Evolutionary conservation across 1,140 invertebrate species (phyloP), one percentile per base, ranked within the genome.

Genomic region (Brachionus plicatilis): DNA sequence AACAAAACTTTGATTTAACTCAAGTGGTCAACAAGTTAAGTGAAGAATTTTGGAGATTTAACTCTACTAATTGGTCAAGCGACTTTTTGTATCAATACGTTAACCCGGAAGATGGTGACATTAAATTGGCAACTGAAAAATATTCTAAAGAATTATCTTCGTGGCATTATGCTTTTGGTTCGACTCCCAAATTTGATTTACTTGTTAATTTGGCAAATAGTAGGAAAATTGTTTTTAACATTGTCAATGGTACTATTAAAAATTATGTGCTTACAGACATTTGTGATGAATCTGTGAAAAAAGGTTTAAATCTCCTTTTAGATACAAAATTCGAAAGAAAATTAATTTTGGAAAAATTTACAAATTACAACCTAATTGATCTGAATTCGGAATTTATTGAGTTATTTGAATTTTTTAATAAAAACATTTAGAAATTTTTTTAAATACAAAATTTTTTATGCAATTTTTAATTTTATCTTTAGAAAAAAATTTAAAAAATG

Each of bases 151-250:
- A 93, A 84, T 92, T 95, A 29, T 87, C 90, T 85, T 93, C 92
- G 14, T 97, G 95, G 95, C 92, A 95, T 70, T 97, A 95, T 95
- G 92, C 92, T 76, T 95, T 92, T 89, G 95, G 94, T n/a, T 93
- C 92, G 87, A 95, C 95, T 1, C 95, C 95, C 0, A 92, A 92
- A 86, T 97, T 97, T 88, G 92, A 91, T 0, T 92, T 88, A 17
- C 70, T 78, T 33, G 24, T 47, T 76, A 29, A 29, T 24, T 76
- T 76, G 50, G 72, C 17, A 76, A 53, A 76, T 50, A 17, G 53
- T 27, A 76, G 11, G 27, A 50, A 50, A 8, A 50, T 76, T 14
- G 43, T 12, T 50, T 76, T 76, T 12, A 76, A 17, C 3, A 50
- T 76, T 24, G 41, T 33, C 6, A 76, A 76, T 50, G 72, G 72